These are phyloP conservation scores for Diphyllodes magnificus DNA, from an alignment of 2,113 vertebrate species.

Conservation along the genomic window DNA sequence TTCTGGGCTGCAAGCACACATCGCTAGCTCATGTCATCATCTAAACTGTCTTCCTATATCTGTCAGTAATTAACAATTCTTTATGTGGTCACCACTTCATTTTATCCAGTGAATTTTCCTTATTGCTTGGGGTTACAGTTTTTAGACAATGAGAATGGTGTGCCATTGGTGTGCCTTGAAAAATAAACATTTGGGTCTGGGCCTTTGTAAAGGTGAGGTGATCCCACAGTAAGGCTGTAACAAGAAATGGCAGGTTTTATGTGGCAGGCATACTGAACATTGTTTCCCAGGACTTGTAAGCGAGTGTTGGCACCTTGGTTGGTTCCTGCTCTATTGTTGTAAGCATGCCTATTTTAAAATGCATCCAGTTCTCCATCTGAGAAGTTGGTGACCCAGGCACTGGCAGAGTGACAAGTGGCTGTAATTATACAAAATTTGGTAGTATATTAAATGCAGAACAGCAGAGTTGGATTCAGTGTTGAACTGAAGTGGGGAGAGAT, in stretches of 20 bases:
- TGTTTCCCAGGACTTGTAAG: slow-evolving; percentile 4
- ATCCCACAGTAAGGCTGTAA: not conserved
- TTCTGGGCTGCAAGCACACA: not conserved
- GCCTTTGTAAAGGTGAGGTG: not conserved
- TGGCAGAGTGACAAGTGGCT: not conserved
- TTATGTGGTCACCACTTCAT: not conserved
- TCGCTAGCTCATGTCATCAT: not conserved
- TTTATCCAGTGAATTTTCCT: not conserved
- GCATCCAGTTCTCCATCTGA: not conserved
- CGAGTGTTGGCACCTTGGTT: not conserved
- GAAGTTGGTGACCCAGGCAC: not conserved
- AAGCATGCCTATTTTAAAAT: not conserved
- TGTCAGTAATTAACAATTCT: not conserved
- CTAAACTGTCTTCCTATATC: not conserved
- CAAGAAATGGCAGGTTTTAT: not conserved
- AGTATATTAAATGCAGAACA: not conserved
- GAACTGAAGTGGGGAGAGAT: not conserved
- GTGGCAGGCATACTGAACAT: not conserved
- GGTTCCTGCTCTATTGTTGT: slow-evolving; percentile 21
- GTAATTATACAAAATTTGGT: not conserved
- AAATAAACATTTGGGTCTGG: not conserved
- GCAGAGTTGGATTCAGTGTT: not conserved
- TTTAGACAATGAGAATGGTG: not conserved
- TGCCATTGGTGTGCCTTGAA: not conserved
- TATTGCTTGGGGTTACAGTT: not conserved